These are phyloP conservation scores for Acrocera orbiculus DNA, from an alignment of 2,888 invertebrate genomes.

Conservation along the genomic window DNA sequence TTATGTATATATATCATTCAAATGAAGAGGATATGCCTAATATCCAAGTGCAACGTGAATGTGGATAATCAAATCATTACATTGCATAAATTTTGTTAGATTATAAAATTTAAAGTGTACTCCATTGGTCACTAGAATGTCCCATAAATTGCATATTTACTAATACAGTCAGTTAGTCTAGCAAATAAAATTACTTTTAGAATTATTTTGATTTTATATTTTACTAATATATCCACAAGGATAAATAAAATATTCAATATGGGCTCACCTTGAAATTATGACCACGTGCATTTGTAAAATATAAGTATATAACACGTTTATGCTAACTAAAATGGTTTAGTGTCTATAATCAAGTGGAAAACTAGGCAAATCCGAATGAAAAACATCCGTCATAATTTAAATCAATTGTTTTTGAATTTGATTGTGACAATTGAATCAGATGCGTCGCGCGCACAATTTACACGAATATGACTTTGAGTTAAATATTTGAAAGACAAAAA, in stretches of 20 bases:
- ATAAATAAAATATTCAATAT: too few relatives aligned
- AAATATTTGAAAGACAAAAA: too few relatives aligned
- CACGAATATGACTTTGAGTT: too few relatives aligned
- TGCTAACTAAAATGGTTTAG: too few relatives aligned
- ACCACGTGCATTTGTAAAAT: too few relatives aligned
- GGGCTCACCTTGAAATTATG: too few relatives aligned
- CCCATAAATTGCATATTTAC: slow-evolving; percentile 4
- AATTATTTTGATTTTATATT: not conserved
- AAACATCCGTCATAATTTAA: slow-evolving; percentile 20
- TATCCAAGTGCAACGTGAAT: not conserved
- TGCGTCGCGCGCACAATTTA: slow-evolving; percentile 6
- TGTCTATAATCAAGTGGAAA: too few relatives aligned
- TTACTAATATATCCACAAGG: slow-evolving; percentile 1
- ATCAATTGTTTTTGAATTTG: slow-evolving; percentile 28
- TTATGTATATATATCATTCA: not conserved
- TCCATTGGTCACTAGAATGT: not conserved
- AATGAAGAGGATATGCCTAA: slow-evolving; percentile 6
- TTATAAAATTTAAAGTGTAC: too few relatives aligned
- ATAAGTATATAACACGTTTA: too few relatives aligned
- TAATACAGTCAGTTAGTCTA: not conserved
- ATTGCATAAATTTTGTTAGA: too few relatives aligned
- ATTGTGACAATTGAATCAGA: slow-evolving; percentile 30
- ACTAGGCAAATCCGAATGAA: not conserved
- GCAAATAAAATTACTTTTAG: not conserved
- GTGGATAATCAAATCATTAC: too few relatives aligned